Conservation (phyloP, 2,797 vertebrate genomes). For the Dendrocincla tyrannina region DNA sequence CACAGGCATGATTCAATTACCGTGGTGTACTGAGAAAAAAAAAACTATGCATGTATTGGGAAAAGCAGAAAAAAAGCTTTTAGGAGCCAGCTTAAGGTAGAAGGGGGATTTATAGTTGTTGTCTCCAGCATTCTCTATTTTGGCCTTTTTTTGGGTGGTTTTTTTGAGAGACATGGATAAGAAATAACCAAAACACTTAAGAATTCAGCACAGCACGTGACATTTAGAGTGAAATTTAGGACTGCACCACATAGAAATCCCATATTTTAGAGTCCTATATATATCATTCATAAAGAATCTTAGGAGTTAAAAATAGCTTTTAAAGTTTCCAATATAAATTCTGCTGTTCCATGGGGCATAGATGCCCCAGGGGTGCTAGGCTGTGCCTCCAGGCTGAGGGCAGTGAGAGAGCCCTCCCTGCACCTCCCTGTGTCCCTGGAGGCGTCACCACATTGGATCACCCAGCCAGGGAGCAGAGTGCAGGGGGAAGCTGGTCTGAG, state of each 20-base stretch:
- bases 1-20: not conserved
- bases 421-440: not conserved
- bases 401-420: accelerated
- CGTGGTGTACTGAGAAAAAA: not conserved
- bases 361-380: not conserved
- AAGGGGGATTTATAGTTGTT: not conserved
- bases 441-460: not conserved
- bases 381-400: not conserved
- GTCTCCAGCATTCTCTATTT: not conserved
- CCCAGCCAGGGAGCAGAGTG: accelerated
- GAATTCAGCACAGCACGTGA: not conserved
- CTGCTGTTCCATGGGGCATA: accelerated
- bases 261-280: not conserved
- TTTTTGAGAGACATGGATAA: not conserved
- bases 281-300: not conserved
- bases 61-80: not conserved
- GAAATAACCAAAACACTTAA: not conserved
- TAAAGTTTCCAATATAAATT: not conserved
- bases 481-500: not conserved
- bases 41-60: not conserved
- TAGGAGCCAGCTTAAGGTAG: not conserved
- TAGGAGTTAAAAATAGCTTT: not conserved
- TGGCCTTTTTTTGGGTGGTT: not conserved
- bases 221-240: not conserved
- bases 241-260: not conserved